Conservation (phyloP, 2,888 invertebrate species). For the Clepsis dumicolana region DNA sequence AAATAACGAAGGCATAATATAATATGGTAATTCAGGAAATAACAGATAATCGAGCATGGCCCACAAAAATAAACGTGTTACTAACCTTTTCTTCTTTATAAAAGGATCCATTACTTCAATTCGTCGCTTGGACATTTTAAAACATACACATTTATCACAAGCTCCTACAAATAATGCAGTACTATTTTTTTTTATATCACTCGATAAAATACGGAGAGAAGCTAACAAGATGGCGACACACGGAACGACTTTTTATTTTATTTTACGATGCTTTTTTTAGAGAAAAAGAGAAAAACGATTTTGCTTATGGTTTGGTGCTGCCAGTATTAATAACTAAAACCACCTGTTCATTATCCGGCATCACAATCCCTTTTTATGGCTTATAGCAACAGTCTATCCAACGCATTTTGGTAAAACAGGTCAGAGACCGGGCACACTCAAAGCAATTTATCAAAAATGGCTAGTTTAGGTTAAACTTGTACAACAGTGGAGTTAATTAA, state of each 20-base stretch:
- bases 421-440: too few species aligned
- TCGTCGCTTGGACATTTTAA: constrained; percentile 92
- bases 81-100: constrained; percentile 90
- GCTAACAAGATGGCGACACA: constrained; percentile 77
- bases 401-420: too few species aligned
- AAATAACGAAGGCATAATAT: neutral
- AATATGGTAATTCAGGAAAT: constrained; percentile 35
- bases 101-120: constrained; percentile 95
- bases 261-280: too few species aligned
- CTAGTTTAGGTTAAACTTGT: too few species aligned
- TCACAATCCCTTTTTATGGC: neutral
- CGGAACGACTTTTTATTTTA: constrained; percentile 43
- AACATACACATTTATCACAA: constrained; percentile 55
- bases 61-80: constrained; percentile 47
- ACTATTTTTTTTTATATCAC: constrained; percentile 56
- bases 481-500: too few species aligned
- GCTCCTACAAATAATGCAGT: constrained; percentile 52
- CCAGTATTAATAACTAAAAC: neutral
- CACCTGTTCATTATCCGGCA: neutral
- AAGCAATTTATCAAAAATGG: too few species aligned
- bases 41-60: constrained; percentile 61
- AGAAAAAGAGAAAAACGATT: constrained; percentile 18
- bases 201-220: constrained; percentile 61
- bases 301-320: constrained; percentile 43
- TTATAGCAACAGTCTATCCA: too few species aligned